Conservation (phyloP, 2,888 invertebrate species). For the Aphrophora alni region DNA sequence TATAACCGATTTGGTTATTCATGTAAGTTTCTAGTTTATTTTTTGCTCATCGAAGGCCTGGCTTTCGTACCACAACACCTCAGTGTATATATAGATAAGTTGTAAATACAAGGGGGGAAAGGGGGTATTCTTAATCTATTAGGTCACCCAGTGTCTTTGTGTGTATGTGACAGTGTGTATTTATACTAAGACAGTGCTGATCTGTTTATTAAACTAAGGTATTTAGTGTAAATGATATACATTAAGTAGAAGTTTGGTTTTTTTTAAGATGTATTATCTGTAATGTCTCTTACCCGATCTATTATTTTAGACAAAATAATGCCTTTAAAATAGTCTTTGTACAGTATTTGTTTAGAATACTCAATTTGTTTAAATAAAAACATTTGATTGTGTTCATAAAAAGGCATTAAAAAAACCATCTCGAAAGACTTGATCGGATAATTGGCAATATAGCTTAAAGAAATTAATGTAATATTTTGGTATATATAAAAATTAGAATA, state of each 20-base stretch:
- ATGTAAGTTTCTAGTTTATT: constrained; percentile 2
- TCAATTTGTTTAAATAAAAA: not conserved
- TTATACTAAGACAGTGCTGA: not conserved
- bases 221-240: not conserved
- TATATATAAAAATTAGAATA: constrained; percentile 17
- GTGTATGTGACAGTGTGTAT: constrained; percentile 2
- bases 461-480: constrained; percentile 34
- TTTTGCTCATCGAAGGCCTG: constrained; percentile 32
- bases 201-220: not conserved
- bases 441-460: not conserved
- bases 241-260: not conserved
- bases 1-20: not conserved
- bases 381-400: not conserved
- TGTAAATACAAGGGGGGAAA: constrained; percentile 31
- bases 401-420: not conserved
- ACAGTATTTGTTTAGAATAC: not conserved
- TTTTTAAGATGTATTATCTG: not conserved
- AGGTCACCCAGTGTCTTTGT: constrained; percentile 9
- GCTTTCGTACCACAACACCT: constrained; percentile 27
- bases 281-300: constrained; percentile 1
- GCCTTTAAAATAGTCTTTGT: not conserved
- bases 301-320: not conserved
- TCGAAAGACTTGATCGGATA: not conserved
- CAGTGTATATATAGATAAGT: constrained; percentile 34
- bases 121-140: constrained; percentile 6